Base-by-base conservation (phyloP, 2,888 invertebrate species). In the Amorpha juglandis region DNA sequence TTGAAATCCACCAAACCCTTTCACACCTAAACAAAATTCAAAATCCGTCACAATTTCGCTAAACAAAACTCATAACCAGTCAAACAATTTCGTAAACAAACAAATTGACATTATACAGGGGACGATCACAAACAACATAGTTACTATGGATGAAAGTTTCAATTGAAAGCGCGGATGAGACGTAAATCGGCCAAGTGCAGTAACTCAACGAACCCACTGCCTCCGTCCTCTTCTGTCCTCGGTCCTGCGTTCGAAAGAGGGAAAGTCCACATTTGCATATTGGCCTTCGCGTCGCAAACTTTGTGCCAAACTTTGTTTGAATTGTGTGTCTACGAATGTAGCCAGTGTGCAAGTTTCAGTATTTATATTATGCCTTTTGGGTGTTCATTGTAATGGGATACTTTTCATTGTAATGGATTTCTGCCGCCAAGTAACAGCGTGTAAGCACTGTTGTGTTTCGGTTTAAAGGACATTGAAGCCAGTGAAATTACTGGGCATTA, bases 111-210 rank as follows among this genome's bases (percentile, higher is more conserved):
- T 21, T 27, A 48, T 33, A 63, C 16, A 42, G 8, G 9, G 11
- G 9, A 27, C 48, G 35, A 50, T 16, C n/a, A 53, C 70, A 69
- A 72, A 69, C 71, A 72, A 69, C 71, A 75, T 77, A n/a, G n/a
- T n/a, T n/a, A 77, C 78, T 76, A 76, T 42, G 38, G 33, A 66
- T 14, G 74, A 79, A 82, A 86, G 84, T 87, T 84, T 82, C 83
- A 84, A 86, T 87, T 79, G 82, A 78, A 81, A 80, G 74, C 74
- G 71, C 74, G 80, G 76, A 75, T 77, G 82, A 55, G 80, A 78
- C 80, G 86, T 89, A 91, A 91, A 90, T 91, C 91, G 90, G 89
- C 89, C 91, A 89, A 91, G 90, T 89, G 90, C 90, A 90, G 74
- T 76, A 69, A 68, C 68, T 72, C 55, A 63, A 62, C 70, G 50